A percentile compares a stretch with the other conserved stretches of the same genome.
Evolutionary conservation across 1,140 invertebrate species (phyloP).

Genomic region (Acromyrmex charruanus): DNA sequence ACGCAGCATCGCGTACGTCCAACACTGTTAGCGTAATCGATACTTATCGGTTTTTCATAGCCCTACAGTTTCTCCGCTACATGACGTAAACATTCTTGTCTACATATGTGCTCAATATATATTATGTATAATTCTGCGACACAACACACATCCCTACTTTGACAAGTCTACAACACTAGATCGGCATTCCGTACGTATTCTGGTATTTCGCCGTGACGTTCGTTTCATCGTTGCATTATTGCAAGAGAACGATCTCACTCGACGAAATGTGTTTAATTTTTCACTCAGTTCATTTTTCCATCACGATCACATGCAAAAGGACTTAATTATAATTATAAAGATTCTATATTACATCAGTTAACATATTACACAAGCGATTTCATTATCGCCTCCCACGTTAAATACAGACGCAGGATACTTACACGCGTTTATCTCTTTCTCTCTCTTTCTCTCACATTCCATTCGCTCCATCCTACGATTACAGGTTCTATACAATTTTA

Average conservation of each 20-base stretch:
- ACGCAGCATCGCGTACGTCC: conserved; percentile 23
- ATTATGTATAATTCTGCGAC: conserved; percentile 68
- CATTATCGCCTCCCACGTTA: conserved; percentile 45
- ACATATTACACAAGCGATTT: conserved; percentile 75
- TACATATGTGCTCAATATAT: conserved; percentile 69
- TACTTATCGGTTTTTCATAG: conserved; percentile 66
- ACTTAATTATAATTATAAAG: conserved; percentile 70
- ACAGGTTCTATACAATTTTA: conserved; percentile 83
- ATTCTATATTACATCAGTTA: conserved; percentile 83
- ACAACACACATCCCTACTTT: conserved; percentile 70
- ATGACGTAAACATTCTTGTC: conserved; percentile 55
- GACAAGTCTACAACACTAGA: conserved; percentile 64
- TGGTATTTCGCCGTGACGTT: conserved; percentile 26
- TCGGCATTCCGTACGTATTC: conserved; percentile 39
- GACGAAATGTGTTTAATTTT: conserved; percentile 25
- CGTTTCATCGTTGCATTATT: conserved; percentile 7
- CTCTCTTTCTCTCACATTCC: conserved; percentile 26
- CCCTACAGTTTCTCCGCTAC: conserved; percentile 54
- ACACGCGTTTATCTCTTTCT: conserved; percentile 26
- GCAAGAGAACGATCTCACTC: conserved; percentile 29
- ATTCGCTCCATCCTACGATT: conserved; percentile 69
- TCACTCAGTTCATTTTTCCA: neutral
- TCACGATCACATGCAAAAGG: conserved; percentile 74
- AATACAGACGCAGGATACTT: conserved; percentile 44
- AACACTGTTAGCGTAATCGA: conserved; percentile 63